Evolutionary conservation across 2,888 invertebrate genomes (phyloP).

Genomic region (Oithona nana): DNA sequence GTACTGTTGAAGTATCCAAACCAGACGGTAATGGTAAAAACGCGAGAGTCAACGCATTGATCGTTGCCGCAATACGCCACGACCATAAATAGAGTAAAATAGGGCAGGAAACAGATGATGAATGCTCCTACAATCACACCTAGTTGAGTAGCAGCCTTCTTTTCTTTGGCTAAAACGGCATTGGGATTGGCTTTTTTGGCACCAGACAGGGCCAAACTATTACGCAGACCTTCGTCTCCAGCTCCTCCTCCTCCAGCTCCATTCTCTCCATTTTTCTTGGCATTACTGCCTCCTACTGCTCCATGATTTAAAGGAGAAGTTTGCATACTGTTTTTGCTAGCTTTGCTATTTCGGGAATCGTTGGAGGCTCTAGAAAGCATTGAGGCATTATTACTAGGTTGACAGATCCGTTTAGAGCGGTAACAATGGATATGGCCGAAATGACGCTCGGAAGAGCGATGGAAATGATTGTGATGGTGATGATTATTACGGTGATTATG

Average conservation of each 20-base stretch:
- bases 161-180: conserved; percentile 21
- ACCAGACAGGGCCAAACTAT: too few species aligned
- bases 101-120: conserved; percentile 39
- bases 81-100: conserved; percentile 37
- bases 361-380: background rate
- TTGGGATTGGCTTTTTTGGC: conserved; percentile 14
- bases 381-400: background rate
- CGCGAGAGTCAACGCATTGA: conserved; percentile 28
- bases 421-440: conserved; percentile 4
- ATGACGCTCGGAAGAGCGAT: background rate
- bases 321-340: conserved; percentile 16
- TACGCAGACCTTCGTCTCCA: background rate
- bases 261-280: background rate
- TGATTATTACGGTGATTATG: background rate
- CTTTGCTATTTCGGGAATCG: background rate
- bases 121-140: conserved; percentile 40
- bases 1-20: conserved; percentile 35
- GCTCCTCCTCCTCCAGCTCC: background rate
- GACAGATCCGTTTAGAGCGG: background rate
- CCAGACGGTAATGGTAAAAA: conserved; percentile 33
- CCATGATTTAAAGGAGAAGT: too few species aligned
- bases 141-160: conserved; percentile 37
- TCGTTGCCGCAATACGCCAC: conserved; percentile 32
- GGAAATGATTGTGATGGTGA: background rate
- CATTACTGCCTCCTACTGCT: background rate